Base-by-base conservation (phyloP, 2,797 vertebrate species). In the Notolabrus celidotus region DNA sequence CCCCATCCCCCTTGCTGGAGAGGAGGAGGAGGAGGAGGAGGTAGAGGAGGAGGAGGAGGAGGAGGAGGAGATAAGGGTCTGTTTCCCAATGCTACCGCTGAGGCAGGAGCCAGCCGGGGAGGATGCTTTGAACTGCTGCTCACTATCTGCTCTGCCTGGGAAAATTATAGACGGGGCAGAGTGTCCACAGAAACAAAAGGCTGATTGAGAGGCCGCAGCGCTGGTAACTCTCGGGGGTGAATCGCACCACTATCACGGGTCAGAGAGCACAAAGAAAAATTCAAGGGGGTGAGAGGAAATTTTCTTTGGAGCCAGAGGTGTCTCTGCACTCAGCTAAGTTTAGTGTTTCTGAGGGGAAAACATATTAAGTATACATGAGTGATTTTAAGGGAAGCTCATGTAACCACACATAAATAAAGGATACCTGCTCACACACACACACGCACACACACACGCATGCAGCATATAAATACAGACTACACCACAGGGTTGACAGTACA, bases 91-190 rank as follows among this genome's bases (percentile, higher is more conserved):
- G 89, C 88, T 92, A 92, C 90, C 36, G 83, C 88, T 62, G 61
- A 83, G 85, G 83, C 85, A 76, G 89, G 67, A 85, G 85, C 83
- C 77, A 75, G 46, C 66, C 60, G 52, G 68, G 87, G 89, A 87
- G 91, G 88, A 89, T 38, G 80, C 92, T 95, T 93, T 95, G 92
- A 97, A 95, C 88, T 86, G 61, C 65, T 83, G 78, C 86, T 87
- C 76, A 3, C 93, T 94, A 95, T 95, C 92, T 92, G 78, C 87
- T 85, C 74, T 74, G 88, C 89, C 86, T 72, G 81, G 89, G 82
- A 95, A 94, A 92, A 84, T 90, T 91, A 91, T 77, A 74, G 84
- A 90, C 33, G 36, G 81, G 76, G 83, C 83, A 83, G 79, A 66
- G 81, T 73, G 79, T 79, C 85, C 87, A 65, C 64, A 85, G 82